Evolutionary conservation across 2,888 invertebrate genomes (phyloP).

Genomic region (Rhodophaea formosa): DNA sequence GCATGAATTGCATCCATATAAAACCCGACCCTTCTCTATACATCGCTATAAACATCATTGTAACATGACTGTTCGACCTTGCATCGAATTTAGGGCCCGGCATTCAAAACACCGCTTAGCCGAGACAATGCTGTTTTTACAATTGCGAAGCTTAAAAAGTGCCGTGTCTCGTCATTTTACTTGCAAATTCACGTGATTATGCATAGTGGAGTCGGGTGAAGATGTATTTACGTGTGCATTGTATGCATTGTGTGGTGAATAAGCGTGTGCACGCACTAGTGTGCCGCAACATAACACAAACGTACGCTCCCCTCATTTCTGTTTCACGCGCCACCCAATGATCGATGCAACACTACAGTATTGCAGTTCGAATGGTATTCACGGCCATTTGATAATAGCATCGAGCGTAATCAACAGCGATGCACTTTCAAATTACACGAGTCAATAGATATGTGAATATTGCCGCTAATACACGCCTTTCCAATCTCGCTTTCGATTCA

Average conservation of each 20-base stretch:
- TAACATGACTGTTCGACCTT: constrained; percentile 58
- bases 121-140: constrained; percentile 63
- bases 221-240: constrained; percentile 72
- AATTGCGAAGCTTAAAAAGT: constrained; percentile 71
- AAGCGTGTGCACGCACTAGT: constrained; percentile 61
- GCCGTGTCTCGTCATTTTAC: constrained; percentile 67
- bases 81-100: constrained; percentile 51
- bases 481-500: constrained; percentile 28
- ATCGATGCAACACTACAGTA: constrained; percentile 55
- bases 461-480: constrained; percentile 25
- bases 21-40: constrained; percentile 43
- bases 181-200: constrained; percentile 76
- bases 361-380: constrained; percentile 39
- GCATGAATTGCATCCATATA: constrained; percentile 68
- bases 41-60: constrained; percentile 35
- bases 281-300: constrained; percentile 38
- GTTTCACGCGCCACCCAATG: constrained; percentile 51
- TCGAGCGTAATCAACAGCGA: constrained; percentile 16
- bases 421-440: constrained; percentile 10
- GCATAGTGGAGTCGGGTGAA: constrained; percentile 65
- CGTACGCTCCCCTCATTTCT: constrained; percentile 45
- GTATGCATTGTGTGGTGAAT: constrained; percentile 60
- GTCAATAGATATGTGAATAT: constrained; percentile 23
- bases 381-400: constrained; percentile 29
- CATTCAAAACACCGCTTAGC: constrained; percentile 42